Evolutionary conservation across 2,113 vertebrate genomes (phyloP), one percentile per base, ranked within the genome.

Genomic region (Anarrhichthys ocellatus): DNA sequence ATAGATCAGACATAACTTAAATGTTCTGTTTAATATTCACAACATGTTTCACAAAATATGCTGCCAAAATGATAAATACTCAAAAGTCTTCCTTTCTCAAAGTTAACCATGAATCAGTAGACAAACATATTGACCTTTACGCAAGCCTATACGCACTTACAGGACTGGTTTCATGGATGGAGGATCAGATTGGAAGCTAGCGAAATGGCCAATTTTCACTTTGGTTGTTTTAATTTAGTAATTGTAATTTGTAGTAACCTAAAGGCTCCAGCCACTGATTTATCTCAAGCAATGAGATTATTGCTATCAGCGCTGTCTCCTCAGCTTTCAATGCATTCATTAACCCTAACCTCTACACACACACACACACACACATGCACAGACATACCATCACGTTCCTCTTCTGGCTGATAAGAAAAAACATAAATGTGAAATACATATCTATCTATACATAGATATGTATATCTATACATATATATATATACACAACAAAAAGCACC

Each of bases 31-130:
- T 27, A 11, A 5, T 34, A 65, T 73, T 66, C 7, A 73, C 29
- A 50, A 20, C 5, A 50, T 32, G 2, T 29, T 15, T 17, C 2
- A 69, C n/a, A 9, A 9, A 36, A 67, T 9, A 61, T 14, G 66
- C 54, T 69, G 54, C 54, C 52, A 56, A 38, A 48, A 69, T 36
- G 18, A 78, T 20, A 27, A 48, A 69, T 34, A 40, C 29, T 10
- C 27, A 3, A 46, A 40, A 66, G 5, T 46, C 42, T 48, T 20
- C 24, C 42, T 67, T 68, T 68, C 24, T 17, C 13, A 24, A 65
- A 58, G 18, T 22, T 9, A n/a, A 44, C 9, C 8, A 14, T 40
- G 32, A 72, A 9, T n/a, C 20, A 36, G 9, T 13, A 38, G 9
- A 63, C 36, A 34, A 17, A 61, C 17, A 36, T 59, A 6, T 15